Evolutionary conservation across 1,140 invertebrate genomes (phyloP).

Genomic region (Drosophila rufa): DNA sequence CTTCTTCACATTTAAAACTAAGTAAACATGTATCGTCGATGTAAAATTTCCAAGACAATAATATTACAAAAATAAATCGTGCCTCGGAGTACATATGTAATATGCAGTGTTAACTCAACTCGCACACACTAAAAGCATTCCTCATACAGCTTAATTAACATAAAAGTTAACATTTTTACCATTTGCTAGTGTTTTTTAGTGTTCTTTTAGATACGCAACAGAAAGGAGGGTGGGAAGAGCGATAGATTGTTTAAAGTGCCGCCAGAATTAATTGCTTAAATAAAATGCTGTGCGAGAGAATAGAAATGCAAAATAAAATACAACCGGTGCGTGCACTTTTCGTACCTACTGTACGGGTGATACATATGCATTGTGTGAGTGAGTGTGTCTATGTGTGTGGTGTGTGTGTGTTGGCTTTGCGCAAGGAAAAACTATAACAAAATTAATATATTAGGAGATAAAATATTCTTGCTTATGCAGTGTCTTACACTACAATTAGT

Average conservation of each 20-base stretch:
- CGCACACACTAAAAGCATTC: constrained; percentile 67
- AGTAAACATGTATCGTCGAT: constrained; percentile 74
- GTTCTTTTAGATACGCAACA: constrained; percentile 25
- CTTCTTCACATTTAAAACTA: constrained; percentile 67
- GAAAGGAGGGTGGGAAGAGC: constrained; percentile 16
- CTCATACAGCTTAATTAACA: constrained; percentile 49
- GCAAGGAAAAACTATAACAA: constrained; percentile 77
- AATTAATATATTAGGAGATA: constrained; percentile 82
- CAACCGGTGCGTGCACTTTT: constrained; percentile 66
- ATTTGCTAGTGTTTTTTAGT: constrained; percentile 48
- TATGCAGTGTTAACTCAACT: constrained; percentile 48
- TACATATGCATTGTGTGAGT: constrained; percentile 32
- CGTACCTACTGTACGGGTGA: constrained; percentile 57
- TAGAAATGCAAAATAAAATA: constrained; percentile 75
- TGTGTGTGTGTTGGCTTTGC: constrained; percentile 34
- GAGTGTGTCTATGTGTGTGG: constrained; percentile 30
- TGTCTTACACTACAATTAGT: constrained; percentile 82
- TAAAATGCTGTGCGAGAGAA: constrained; percentile 70
- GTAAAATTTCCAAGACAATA: constrained; percentile 66
- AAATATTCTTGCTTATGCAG: constrained; percentile 80
- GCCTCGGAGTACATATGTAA: constrained; percentile 59
- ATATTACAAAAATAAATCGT: constrained; percentile 66
- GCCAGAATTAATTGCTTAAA: constrained; percentile 8
- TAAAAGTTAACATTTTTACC: constrained; percentile 63
- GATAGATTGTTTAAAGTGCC: constrained; percentile 46